Conservation (phyloP, 2,797 vertebrate species). For the Tokudaia muenninki region DNA sequence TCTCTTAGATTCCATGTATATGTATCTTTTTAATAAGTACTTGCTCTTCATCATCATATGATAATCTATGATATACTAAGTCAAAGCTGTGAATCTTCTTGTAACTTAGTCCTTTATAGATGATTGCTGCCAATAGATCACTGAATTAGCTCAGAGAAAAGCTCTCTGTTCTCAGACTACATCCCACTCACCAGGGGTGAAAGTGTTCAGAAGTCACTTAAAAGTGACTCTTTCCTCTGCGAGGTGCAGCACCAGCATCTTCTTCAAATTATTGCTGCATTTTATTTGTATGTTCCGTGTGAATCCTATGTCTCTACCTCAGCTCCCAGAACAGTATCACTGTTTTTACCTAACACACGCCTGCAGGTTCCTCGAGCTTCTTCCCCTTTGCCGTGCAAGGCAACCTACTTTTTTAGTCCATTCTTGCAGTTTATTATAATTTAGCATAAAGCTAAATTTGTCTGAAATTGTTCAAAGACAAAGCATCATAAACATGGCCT, state of each 20-base stretch:
- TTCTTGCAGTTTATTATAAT: neutral
- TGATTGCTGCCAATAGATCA: neutral
- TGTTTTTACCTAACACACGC: neutral
- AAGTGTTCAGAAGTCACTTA: constrained; percentile 18
- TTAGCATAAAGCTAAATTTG: neutral
- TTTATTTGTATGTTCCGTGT: neutral
- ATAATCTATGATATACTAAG: neutral
- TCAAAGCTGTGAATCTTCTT: neutral
- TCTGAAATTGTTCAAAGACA: constrained; percentile 21
- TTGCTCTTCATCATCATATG: neutral
- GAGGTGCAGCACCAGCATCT: neutral
- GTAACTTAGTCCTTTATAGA: neutral
- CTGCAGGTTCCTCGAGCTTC: neutral
- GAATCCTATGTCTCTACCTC: neutral
- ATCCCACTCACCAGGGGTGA: neutral
- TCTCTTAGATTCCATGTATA: constrained; percentile 33
- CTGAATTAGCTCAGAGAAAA: neutral
- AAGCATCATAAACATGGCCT: neutral
- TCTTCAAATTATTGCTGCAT: neutral
- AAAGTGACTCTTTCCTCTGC: constrained; percentile 1
- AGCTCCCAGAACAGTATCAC: neutral
- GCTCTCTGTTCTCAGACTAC: neutral
- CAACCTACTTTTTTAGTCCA: neutral
- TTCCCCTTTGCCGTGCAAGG: neutral
- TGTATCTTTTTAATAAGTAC: neutral